Base-by-base conservation (phyloP, 2,113 vertebrate species). In the Cyrtonyx montezumae region DNA sequence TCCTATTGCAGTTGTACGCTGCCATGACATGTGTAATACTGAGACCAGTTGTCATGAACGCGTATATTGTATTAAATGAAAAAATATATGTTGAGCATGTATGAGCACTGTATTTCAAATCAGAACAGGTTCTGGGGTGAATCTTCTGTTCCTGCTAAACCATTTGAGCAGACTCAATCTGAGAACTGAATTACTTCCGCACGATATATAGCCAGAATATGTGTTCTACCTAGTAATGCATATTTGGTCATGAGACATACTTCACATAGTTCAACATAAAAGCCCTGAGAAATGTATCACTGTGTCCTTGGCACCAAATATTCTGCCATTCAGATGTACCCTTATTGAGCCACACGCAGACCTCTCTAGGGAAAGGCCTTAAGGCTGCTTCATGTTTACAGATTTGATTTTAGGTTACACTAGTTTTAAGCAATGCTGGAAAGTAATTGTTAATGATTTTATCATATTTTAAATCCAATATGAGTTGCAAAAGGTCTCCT, bases 291-390 rank as follows among this genome's bases (percentile, higher is more conserved):
- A 84, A 65, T 1, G 2, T 8, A 9, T 5, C 37, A 8, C 70
- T 4, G 28, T 23, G 3, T 11, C 13, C 28, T 23, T 65, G 79
- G 8, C 28, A 30, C 43, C 34, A 61, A 14, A 23, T 75, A 11
- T 65, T 89, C 48, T 82, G 40, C 37, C 20, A 5, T 21, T 45
- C 67, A 46, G 37, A 69, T 21, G 32, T 23, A 7, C 6, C 20
- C 1, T 0, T 45, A 21, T 37, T 59, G 42, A 30, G 6, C n/a
- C 42, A n/a, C 1, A 8, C 14, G 0, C 0, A 34, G 23, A 11
- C 6, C 2, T 0, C 6, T 36, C 20, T n/a, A 15, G 10, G 9
- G 20, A 5, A 48, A 12, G 12, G 16, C 25, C 17, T 66, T 58
- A 43, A 37, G 36, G 8, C 32, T 46, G 48, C 21, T 36, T 75